A percentile compares a stretch with the other conserved stretches of the same genome.
Conservation (phyloP, 2,888 invertebrate species). For the Gastracanthus pulcherrimus region DNA sequence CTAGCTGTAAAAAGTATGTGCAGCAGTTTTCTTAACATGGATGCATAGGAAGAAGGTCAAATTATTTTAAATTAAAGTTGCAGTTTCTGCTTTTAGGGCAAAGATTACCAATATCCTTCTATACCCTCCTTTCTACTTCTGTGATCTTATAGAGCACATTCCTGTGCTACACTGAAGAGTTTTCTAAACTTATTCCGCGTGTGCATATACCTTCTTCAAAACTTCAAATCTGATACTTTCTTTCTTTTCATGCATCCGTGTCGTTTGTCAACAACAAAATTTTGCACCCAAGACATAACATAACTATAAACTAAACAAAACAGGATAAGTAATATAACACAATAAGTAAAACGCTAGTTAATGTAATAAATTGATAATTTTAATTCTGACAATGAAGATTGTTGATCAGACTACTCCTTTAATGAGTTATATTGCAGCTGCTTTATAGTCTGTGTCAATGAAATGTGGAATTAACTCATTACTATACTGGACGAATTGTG, state of each 20-base stretch:
- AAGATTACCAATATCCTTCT: conserved; percentile 8
- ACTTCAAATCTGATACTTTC: conserved; percentile 5
- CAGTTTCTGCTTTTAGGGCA: background rate
- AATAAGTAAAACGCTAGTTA: too few species aligned
- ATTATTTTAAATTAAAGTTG: conserved; percentile 43
- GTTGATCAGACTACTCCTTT: too few species aligned
- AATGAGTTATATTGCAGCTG: too few species aligned
- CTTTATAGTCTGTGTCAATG: too few species aligned
- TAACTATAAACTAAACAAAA: too few species aligned
- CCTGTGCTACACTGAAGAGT: conserved; percentile 8
- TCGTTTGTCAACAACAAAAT: background rate
- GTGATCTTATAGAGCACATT: background rate
- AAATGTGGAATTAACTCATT: too few species aligned
- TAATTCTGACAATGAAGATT: too few species aligned
- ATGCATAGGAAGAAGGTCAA: conserved; percentile 23
- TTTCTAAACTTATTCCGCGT: background rate
- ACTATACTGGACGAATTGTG: background rate
- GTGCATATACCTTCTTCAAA: background rate
- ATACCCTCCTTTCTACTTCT: background rate
- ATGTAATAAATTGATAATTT: too few species aligned
- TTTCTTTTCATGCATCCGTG: conserved; percentile 9
- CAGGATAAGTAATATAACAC: too few species aligned
- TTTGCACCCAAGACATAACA: background rate
- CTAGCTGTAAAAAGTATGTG: background rate
- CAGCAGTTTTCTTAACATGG: background rate